Conservation (phyloP, 2,113 vertebrate genomes). For the Cromileptes altivelis region DNA sequence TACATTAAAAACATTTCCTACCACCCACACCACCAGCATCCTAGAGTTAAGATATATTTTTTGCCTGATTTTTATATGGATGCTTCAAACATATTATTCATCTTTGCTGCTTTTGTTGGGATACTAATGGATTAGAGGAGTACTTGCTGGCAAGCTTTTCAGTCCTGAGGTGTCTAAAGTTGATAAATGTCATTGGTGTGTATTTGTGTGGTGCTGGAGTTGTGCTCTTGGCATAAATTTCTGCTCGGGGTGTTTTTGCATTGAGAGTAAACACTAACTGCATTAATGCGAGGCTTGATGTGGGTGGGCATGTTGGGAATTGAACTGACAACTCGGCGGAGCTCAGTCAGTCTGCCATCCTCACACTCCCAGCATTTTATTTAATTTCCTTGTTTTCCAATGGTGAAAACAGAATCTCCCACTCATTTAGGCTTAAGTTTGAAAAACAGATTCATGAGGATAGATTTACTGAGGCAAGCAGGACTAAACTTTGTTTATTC, state of each 20-base stretch:
- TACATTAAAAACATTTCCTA: conserved; percentile 5
- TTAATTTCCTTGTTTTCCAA: conserved; percentile 25
- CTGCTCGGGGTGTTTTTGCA: conserved; percentile 45
- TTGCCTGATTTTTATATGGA: neutral
- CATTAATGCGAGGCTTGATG: conserved; percentile 53
- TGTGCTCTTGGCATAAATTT: conserved; percentile 42
- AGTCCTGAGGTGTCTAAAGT: conserved; percentile 57
- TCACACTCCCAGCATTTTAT: conserved; percentile 39
- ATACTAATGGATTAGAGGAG: conserved; percentile 53
- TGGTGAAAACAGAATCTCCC: conserved; percentile 26
- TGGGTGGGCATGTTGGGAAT: conserved; percentile 66
- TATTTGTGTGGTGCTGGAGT: conserved; percentile 26
- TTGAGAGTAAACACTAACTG: conserved; percentile 55
- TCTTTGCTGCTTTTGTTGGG: conserved; percentile 40
- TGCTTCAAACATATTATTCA: conserved; percentile 39
- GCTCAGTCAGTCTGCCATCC: conserved; percentile 34
- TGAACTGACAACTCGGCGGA: conserved; percentile 55
- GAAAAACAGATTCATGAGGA: neutral
- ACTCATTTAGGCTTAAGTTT: conserved; percentile 17
- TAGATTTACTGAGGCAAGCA: neutral
- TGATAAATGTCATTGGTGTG: conserved; percentile 63
- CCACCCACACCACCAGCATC: conserved; percentile 24
- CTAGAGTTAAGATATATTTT: conserved; percentile 31
- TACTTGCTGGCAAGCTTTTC: conserved; percentile 51
- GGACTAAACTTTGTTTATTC: neutral